phyloP scores from a whole-genome alignment of 2,888 invertebrate species.

The Galerucella nymphaeae region DNA sequence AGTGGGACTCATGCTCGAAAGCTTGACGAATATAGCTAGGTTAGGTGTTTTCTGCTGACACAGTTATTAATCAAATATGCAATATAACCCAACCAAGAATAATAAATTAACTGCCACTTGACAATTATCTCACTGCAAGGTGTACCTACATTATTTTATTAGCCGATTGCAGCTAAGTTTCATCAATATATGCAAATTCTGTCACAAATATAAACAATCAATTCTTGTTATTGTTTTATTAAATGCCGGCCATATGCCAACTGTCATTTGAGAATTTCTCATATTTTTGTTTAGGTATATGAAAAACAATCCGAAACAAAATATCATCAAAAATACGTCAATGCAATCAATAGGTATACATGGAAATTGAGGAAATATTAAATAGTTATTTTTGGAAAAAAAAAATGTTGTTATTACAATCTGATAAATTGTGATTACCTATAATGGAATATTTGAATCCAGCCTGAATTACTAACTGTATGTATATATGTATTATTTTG shows the following conservation, averaged over 20 bases:
- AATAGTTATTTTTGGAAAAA: too few species aligned
- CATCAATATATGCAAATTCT: background rate
- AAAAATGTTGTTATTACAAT: too few species aligned
- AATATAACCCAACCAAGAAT: background rate
- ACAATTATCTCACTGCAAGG: background rate
- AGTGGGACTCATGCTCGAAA: too few species aligned
- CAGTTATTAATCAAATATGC: background rate
- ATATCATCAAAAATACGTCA: background rate
- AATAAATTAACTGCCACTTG: background rate
- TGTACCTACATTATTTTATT: constrained; percentile 1
- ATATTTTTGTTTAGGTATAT: background rate
- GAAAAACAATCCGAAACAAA: background rate
- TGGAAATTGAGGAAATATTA: too few species aligned
- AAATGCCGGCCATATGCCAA: background rate
- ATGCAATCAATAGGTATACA: background rate
- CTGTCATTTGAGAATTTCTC: background rate
- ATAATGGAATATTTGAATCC: too few species aligned
- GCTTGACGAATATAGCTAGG: too few species aligned
- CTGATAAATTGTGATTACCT: too few species aligned
- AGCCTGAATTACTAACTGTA: too few species aligned
- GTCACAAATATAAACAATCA: constrained; percentile 4
- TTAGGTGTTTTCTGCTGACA: background rate
- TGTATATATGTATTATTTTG: too few species aligned
- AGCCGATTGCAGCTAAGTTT: background rate
- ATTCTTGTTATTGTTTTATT: background rate